A percentile compares a stretch with the other conserved stretches of the same genome.
phyloP scores from a whole-genome alignment of 2,797 vertebrate genomes.

The Acanthornis magna region DNA sequence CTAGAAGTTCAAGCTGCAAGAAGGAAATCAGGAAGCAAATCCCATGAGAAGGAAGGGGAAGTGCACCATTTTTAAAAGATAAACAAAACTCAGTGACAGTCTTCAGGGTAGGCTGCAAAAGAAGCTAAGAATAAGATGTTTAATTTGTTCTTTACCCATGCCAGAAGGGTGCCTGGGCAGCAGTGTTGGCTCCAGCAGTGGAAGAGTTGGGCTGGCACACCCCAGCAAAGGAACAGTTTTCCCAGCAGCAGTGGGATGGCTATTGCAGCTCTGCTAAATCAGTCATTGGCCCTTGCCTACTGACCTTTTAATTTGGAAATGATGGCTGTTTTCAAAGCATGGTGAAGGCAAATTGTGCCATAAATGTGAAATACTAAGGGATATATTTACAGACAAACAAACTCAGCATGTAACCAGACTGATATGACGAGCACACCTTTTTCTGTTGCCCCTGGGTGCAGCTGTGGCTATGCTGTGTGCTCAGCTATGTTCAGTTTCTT shows the following conservation, averaged over 20 bases:
- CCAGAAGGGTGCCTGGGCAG: not conserved
- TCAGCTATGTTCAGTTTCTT: not conserved
- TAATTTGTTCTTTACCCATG: not conserved
- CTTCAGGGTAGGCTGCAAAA: not conserved
- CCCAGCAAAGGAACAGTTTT: not conserved
- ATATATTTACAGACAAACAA: not conserved
- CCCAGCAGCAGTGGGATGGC: not conserved
- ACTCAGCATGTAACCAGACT: not conserved
- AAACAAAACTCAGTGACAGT: not conserved
- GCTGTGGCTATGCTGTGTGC: not conserved
- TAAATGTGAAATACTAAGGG: not conserved
- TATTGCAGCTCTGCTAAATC: not conserved
- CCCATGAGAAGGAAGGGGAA: not conserved
- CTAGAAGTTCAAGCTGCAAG: slow-evolving; percentile 7
- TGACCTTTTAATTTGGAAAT: not conserved
- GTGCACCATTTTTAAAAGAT: not conserved
- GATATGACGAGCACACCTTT: not conserved
- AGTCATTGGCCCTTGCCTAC: not conserved
- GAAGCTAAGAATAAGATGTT: not conserved
- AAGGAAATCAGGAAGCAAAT: not conserved
- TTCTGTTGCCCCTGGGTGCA: not conserved
- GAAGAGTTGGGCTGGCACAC: accelerated
- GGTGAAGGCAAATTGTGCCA: not conserved
- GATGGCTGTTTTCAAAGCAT: not conserved
- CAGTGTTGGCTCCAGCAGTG: not conserved